Evolutionary conservation across 2,797 vertebrate species (phyloP).

Genomic region (Gastrophryne carolinensis): DNA sequence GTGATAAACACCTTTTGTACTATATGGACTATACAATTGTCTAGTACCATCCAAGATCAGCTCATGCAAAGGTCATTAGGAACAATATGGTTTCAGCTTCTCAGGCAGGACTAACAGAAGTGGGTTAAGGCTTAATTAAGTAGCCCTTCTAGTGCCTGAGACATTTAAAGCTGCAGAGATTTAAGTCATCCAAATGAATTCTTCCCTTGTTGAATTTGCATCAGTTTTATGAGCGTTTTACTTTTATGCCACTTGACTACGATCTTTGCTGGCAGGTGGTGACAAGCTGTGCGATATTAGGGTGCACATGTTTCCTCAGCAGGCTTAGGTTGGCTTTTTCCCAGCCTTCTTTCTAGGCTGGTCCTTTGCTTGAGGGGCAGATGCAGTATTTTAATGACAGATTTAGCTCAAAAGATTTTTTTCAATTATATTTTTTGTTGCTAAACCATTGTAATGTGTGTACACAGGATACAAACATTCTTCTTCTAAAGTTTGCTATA

Average conservation of each 20-base stretch:
- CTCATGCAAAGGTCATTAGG: slow-evolving; percentile 64
- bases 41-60: slow-evolving; percentile 45
- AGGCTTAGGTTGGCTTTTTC: slow-evolving; percentile 34
- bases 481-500: too few species aligned
- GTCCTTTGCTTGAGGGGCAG: neutral
- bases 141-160: slow-evolving; percentile 60
- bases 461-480: too few species aligned
- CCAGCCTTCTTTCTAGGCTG: slow-evolving; percentile 10
- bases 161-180: slow-evolving; percentile 60
- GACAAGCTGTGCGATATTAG: slow-evolving; percentile 46
- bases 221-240: slow-evolving; percentile 33
- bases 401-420: neutral
- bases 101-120: slow-evolving; percentile 64
- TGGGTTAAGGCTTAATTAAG: slow-evolving; percentile 74
- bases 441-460: too few species aligned
- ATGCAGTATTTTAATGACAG: neutral
- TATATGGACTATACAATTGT: slow-evolving; percentile 44
- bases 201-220: slow-evolving; percentile 41
- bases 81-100: slow-evolving; percentile 61
- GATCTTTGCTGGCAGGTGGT: slow-evolving; percentile 47
- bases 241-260: slow-evolving; percentile 13
- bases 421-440: too few species aligned
- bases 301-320: neutral
- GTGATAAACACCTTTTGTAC: slow-evolving; percentile 42
- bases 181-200: slow-evolving; percentile 43